phyloP scores from a whole-genome alignment of 2,888 invertebrate genomes.

The Meta bourneti region DNA sequence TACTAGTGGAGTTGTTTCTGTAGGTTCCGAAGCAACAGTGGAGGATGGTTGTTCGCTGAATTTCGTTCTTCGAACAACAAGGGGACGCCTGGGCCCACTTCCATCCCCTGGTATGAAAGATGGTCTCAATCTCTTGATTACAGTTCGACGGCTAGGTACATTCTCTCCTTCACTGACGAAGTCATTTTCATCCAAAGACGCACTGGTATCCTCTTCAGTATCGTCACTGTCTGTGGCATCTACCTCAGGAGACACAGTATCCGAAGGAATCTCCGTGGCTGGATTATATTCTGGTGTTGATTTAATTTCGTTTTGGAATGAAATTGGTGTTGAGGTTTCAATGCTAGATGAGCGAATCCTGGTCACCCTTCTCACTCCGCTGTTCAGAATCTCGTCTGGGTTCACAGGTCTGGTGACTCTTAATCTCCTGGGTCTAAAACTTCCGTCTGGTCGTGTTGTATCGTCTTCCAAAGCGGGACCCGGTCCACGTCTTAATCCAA shows the following conservation, averaged over 20 bases:
- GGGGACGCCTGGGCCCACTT: slow-evolving; percentile 61
- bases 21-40: background rate
- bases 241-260: background rate
- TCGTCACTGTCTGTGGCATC: background rate
- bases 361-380: slow-evolving; percentile 61
- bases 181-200: background rate
- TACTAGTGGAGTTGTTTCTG: background rate
- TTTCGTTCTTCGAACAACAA: slow-evolving; percentile 69
- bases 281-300: background rate
- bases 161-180: slow-evolving; percentile 19
- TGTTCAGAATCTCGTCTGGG: slow-evolving; percentile 19
- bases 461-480: slow-evolving; percentile 29
- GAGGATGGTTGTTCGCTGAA: slow-evolving; percentile 41
- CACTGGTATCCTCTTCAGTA: background rate
- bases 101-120: slow-evolving; percentile 71
- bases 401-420: slow-evolving; percentile 68
- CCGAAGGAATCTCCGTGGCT: background rate
- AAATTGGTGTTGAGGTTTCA: background rate
- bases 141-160: slow-evolving; percentile 43
- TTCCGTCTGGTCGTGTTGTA: background rate
- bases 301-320: slow-evolving; percentile 10
- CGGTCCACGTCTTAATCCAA: slow-evolving; percentile 54
- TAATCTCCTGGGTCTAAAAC: slow-evolving; percentile 50
- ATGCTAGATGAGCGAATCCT: slow-evolving; percentile 33
- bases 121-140: slow-evolving; percentile 66